Percentiles rank a stretch among this genome's conserved stretches.
Evolutionary conservation across 2,797 vertebrate genomes (phyloP).

Genomic region (Scomberomorus guttatus): DNA sequence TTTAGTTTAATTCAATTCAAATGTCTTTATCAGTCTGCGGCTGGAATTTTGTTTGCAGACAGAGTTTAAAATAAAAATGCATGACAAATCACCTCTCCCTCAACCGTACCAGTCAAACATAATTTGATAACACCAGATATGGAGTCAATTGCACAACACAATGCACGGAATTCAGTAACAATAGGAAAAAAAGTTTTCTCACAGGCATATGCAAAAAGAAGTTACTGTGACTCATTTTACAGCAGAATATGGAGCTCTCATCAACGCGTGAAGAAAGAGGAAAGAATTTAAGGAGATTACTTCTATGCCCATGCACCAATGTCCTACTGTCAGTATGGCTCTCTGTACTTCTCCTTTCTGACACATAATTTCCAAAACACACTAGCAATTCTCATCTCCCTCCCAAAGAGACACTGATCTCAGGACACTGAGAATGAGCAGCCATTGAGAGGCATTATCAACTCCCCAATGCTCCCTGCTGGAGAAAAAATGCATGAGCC

Average conservation of each 20-base stretch:
- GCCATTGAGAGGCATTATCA: constrained; percentile 42
- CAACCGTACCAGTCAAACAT: constrained; percentile 25
- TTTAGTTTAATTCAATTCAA: constrained; percentile 63
- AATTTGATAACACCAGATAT: constrained; percentile 49
- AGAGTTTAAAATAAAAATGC: constrained; percentile 47
- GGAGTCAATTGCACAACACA: constrained; percentile 7
- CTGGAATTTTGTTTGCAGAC: constrained; percentile 51
- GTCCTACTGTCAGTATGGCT: not conserved
- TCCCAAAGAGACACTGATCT: constrained; percentile 47
- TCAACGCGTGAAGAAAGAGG: constrained; percentile 14
- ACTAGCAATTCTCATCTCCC: constrained; percentile 13
- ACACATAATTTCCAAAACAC: constrained; percentile 38
- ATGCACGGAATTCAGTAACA: constrained; percentile 17
- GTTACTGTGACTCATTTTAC: constrained; percentile 17
- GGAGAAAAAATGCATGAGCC: constrained; percentile 52
- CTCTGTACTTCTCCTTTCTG: constrained; percentile 12
- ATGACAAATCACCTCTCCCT: constrained; percentile 44
- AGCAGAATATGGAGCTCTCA: constrained; percentile 25
- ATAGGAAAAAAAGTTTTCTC: constrained; percentile 1
- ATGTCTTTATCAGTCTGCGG: constrained; percentile 47
- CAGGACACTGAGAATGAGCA: constrained; percentile 50
- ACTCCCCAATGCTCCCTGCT: constrained; percentile 45
- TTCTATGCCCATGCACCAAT: constrained; percentile 15
- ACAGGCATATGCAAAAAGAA: not conserved
- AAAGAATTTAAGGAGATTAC: constrained; percentile 42